Evolutionary conservation across 1,140 invertebrate species (phyloP).

Genomic region (Micrasema minimum): DNA sequence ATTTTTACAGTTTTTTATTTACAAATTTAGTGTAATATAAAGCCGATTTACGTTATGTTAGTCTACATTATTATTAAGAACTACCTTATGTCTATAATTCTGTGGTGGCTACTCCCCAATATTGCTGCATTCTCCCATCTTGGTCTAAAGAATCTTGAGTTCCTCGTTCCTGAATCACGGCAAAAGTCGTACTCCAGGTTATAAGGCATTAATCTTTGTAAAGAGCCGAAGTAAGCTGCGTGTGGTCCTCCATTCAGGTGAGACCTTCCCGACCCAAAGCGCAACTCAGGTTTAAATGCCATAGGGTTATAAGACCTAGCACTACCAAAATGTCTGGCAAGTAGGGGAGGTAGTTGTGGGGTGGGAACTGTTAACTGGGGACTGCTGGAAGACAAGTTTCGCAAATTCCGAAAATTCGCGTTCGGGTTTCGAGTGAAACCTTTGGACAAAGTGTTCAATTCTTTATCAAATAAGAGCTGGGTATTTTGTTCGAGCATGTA

Average conservation of each 20-base stretch:
- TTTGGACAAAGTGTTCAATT: constrained; percentile 83
- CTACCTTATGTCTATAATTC: constrained; percentile 69
- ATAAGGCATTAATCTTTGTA: constrained; percentile 85
- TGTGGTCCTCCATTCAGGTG: constrained; percentile 77
- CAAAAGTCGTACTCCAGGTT: constrained; percentile 87
- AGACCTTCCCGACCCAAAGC: constrained; percentile 63
- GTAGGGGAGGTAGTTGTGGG: constrained; percentile 67
- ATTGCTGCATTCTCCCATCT: constrained; percentile 84
- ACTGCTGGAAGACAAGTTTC: constrained; percentile 68
- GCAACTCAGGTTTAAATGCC: constrained; percentile 62
- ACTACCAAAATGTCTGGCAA: constrained; percentile 83
- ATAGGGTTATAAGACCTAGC: constrained; percentile 72
- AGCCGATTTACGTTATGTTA: background rate
- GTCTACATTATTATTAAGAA: constrained; percentile 8
- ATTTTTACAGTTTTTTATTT: constrained; percentile 48
- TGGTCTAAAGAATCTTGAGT: constrained; percentile 78
- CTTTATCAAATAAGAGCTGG: constrained; percentile 87
- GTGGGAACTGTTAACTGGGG: constrained; percentile 67
- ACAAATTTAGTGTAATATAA: constrained; percentile 44
- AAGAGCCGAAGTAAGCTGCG: constrained; percentile 85
- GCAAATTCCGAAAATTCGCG: constrained; percentile 63
- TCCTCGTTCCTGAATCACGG: constrained; percentile 79
- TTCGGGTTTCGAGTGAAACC: constrained; percentile 66
- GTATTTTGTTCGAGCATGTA: constrained; percentile 93
- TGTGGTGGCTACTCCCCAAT: constrained; percentile 87